Evolutionary conservation across 2,113 vertebrate genomes (phyloP).

Genomic region (Lates calcarifer): DNA sequence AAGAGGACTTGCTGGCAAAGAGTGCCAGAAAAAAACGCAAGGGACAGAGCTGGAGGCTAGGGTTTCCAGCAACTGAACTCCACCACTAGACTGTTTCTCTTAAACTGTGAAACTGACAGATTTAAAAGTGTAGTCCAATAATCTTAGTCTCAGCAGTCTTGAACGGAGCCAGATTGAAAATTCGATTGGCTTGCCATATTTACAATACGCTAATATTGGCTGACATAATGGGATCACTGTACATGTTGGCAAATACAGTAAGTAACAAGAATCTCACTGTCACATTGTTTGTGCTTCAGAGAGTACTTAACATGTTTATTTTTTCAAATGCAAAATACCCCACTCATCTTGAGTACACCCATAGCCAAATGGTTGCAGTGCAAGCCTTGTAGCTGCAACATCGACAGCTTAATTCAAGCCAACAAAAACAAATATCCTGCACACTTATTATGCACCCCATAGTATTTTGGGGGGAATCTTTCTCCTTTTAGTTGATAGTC

Average conservation of each 20-base stretch:
- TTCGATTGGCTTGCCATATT: not conserved
- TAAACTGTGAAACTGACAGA: slow-evolving; percentile 4
- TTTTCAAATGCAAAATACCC: too few species aligned
- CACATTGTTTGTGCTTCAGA: not conserved
- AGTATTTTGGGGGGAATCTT: too few species aligned
- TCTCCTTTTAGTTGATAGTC: too few species aligned
- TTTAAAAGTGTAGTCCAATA: not conserved
- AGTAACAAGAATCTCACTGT: not conserved
- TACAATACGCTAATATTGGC: not conserved
- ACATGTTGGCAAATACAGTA: not conserved
- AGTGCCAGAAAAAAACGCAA: not conserved
- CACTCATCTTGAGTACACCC: too few species aligned
- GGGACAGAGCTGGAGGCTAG: not conserved
- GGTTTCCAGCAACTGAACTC: slow-evolving; percentile 3
- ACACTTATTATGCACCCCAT: too few species aligned
- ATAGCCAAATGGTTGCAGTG: too few species aligned
- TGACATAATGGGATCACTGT: not conserved
- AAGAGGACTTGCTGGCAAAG: not conserved
- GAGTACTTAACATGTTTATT: not conserved
- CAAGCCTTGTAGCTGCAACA: too few species aligned
- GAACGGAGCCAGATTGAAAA: not conserved
- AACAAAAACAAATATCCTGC: too few species aligned
- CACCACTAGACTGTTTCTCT: not conserved
- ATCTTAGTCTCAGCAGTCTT: not conserved
- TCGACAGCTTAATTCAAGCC: too few species aligned